Evolutionary conservation across 2,888 invertebrate species (phyloP).

Genomic region (Carcina quercana): DNA sequence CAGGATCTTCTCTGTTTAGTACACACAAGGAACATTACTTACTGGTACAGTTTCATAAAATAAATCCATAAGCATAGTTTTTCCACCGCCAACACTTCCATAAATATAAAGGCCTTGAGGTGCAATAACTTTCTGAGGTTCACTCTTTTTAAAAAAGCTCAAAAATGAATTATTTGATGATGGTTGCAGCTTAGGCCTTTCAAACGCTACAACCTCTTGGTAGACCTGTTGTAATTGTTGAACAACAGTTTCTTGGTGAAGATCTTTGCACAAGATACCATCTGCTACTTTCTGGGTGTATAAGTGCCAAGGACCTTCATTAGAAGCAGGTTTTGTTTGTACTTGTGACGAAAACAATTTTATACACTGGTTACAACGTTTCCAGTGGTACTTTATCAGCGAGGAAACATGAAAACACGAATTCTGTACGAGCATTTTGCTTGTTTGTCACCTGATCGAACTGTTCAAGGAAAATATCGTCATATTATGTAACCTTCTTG

Average conservation of each 20-base stretch:
- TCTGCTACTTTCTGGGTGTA: conserved; percentile 74
- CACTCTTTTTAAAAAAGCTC: conserved; percentile 46
- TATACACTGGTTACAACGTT: conserved; percentile 42
- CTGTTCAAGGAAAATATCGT: conserved; percentile 21
- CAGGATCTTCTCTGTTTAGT: too few relatives aligned
- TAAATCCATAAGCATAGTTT: conserved; percentile 99
- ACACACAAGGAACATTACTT: too few relatives aligned
- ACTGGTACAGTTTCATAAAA: conserved; percentile 83
- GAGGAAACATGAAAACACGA: conserved; percentile 35
- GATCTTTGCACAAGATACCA: conserved; percentile 78
- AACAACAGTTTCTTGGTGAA: conserved; percentile 82
- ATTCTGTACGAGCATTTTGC: conserved; percentile 41
- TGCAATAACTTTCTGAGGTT: conserved; percentile 59
- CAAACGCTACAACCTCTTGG: conserved; percentile 75
- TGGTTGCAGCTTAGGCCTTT: conserved; percentile 38
- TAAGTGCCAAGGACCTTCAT: conserved; percentile 64
- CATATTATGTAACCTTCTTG: conserved; percentile 36
- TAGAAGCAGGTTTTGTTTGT: conserved; percentile 24
- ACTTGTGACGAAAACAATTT: conserved; percentile 46
- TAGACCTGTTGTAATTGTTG: conserved; percentile 81
- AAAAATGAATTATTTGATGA: conserved; percentile 34
- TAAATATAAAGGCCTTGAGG: conserved; percentile 91
- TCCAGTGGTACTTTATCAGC: conserved; percentile 40
- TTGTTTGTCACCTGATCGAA: conserved; percentile 29
- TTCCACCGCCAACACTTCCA: conserved; percentile 96